Conservation (phyloP, 2,113 vertebrate genomes). For the Patagioenas fasciata region DNA sequence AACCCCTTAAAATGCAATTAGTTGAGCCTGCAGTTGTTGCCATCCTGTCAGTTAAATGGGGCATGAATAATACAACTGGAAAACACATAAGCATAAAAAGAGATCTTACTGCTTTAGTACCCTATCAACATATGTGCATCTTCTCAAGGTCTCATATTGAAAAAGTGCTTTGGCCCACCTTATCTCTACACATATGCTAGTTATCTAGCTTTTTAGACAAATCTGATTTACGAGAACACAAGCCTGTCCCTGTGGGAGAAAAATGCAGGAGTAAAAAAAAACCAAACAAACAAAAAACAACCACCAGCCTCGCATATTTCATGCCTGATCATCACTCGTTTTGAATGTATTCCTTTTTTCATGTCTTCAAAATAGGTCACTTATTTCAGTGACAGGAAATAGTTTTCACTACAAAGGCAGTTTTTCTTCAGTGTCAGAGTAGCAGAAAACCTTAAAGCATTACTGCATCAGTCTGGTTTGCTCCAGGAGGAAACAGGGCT, state of each 20-base stretch:
- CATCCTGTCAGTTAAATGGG: not conserved
- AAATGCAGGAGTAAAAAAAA: not conserved
- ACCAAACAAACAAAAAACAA: not conserved
- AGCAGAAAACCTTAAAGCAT: not conserved
- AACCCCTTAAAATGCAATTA: not conserved
- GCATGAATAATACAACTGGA: not conserved
- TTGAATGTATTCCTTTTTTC: not conserved
- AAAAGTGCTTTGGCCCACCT: not conserved
- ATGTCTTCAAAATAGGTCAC: not conserved
- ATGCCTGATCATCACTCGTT: not conserved
- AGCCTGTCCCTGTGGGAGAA: not conserved
- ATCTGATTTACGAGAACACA: not conserved
- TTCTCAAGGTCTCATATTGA: not conserved
- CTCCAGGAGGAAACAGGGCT: not conserved
- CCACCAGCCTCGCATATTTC: fast-evolving
- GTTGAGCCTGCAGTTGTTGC: not conserved
- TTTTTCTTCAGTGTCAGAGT: not conserved
- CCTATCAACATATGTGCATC: fast-evolving
- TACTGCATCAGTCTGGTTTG: not conserved
- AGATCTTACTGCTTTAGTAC: not conserved
- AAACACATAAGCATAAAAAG: not conserved
- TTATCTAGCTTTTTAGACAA: not conserved
- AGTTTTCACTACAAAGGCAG: not conserved
- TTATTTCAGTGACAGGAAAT: not conserved
- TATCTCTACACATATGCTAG: not conserved